Evolutionary conservation across 2,113 vertebrate species (phyloP).

Genomic region (Psephotus haematonotus): DNA sequence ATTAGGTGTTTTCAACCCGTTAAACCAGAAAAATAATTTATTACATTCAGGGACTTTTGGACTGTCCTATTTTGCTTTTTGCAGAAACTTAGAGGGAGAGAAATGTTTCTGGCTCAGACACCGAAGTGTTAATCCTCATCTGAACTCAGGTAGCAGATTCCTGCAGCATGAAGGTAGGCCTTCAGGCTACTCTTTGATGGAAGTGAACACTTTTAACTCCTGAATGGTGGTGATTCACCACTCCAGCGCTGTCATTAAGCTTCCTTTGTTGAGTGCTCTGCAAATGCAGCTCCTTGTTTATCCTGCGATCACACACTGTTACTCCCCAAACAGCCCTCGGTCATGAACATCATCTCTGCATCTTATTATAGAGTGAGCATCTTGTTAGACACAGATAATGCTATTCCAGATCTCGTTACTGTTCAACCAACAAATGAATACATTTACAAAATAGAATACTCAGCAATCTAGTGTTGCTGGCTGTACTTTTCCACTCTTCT

Average conservation of each 20-base stretch:
- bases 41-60: neutral
- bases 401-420: neutral
- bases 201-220: neutral
- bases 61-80: neutral
- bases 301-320: neutral
- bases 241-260: neutral
- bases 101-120: neutral
- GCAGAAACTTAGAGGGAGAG: neutral
- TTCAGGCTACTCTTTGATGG: neutral
- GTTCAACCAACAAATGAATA: neutral
- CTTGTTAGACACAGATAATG: neutral
- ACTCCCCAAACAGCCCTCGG: neutral
- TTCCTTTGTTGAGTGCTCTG: neutral
- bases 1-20: neutral
- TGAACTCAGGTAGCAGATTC: neutral
- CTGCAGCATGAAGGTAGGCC: neutral
- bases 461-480: neutral
- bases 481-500: neutral
- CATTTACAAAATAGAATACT: neutral
- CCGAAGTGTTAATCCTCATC: neutral
- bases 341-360: neutral
- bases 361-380: neutral
- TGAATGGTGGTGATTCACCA: neutral
- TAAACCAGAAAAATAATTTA: neutral
- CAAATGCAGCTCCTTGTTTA: neutral